Evolutionary conservation across 1,140 invertebrate species (phyloP).

Genomic region (Trachymyrmex cornetzi): DNA sequence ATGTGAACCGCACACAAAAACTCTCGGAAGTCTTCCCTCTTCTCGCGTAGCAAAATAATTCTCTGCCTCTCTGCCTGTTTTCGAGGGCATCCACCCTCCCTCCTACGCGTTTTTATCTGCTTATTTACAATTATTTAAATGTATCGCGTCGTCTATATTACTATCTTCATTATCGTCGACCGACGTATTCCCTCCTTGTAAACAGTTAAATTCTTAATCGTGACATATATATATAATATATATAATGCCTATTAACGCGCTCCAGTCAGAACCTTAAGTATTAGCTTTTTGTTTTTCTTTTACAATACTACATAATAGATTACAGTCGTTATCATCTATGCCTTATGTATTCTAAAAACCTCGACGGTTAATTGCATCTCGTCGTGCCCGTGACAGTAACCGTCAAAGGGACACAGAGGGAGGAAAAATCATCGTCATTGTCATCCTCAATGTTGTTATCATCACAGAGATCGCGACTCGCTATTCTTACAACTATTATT

Average conservation of each 20-base stretch:
- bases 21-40: conserved; percentile 44
- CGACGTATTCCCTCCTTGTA: conserved; percentile 55
- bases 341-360: conserved; percentile 68
- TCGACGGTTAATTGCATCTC: conserved; percentile 64
- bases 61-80: conserved; percentile 50
- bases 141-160: conserved; percentile 41
- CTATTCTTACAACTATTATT: conserved; percentile 68
- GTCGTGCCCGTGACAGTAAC: conserved; percentile 57
- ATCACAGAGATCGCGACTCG: conserved; percentile 72
- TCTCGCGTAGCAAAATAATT: conserved; percentile 78
- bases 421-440: conserved; percentile 53
- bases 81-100: not conserved
- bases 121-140: conserved; percentile 69
- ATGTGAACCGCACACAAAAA: not conserved
- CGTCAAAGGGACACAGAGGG: conserved; percentile 56
- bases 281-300: conserved; percentile 54
- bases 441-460: conserved; percentile 40
- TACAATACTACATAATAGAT: conserved; percentile 66
- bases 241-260: conserved; percentile 53
- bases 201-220: conserved; percentile 43
- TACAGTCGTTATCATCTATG: conserved; percentile 65
- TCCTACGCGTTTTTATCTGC: conserved; percentile 38
- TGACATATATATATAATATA: conserved; percentile 54
- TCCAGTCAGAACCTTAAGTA: conserved; percentile 67
- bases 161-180: conserved; percentile 39